A percentile compares a stretch with the other conserved stretches of the same genome.
phyloP scores from a whole-genome alignment of 2,113 vertebrate genomes.

The Sula dactylatra region DNA sequence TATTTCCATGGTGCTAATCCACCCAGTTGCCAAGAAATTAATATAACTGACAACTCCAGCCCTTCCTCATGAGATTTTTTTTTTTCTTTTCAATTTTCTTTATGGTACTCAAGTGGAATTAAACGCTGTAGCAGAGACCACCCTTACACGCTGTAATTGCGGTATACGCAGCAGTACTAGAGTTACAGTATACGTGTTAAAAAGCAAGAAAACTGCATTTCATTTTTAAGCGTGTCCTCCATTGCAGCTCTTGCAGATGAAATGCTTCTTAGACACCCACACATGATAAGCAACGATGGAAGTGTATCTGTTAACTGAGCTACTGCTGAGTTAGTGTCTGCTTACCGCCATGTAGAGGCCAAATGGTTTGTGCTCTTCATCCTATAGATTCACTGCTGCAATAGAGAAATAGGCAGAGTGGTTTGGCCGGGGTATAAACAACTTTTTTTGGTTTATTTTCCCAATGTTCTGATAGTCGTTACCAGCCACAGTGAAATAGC shows the following conservation, averaged over 20 bases:
- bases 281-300: background rate
- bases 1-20: background rate
- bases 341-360: background rate
- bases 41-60: background rate
- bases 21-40: background rate
- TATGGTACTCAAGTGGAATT: background rate
- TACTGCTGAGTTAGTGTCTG: background rate
- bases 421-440: too few relatives aligned
- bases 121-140: background rate
- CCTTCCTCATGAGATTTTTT: background rate
- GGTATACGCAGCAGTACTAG: background rate
- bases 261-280: background rate
- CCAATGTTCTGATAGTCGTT: background rate
- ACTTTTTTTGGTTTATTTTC: background rate
- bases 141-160: background rate
- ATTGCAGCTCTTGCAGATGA: background rate
- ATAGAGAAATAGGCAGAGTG: fast-evolving
- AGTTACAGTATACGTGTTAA: background rate
- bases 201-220: background rate
- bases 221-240: background rate
- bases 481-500: background rate
- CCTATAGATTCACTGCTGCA: fast-evolving
- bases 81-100: background rate
- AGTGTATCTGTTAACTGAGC: background rate
- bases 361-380: background rate